Conservation (phyloP, 2,797 vertebrate genomes). For the Brachyrhaphis roseni region DNA sequence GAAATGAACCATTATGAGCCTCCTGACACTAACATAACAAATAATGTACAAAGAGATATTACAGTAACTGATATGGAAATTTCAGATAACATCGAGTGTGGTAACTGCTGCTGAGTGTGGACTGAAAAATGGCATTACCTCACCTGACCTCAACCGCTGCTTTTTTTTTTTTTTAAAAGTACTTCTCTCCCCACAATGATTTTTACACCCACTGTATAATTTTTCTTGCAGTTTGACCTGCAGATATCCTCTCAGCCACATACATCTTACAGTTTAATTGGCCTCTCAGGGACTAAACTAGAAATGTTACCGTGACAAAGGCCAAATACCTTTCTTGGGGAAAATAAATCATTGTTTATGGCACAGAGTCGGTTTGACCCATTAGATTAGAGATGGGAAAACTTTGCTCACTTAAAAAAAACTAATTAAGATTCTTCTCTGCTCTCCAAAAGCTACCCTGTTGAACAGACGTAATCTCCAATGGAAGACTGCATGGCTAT, state of each 20-base stretch:
- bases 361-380: constrained; percentile 22
- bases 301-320: constrained; percentile 56
- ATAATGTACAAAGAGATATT: neutral
- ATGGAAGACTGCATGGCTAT: constrained; percentile 14
- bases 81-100: neutral
- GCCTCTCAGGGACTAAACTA: constrained; percentile 51
- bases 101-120: neutral
- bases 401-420: constrained; percentile 29
- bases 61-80: neutral
- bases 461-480: constrained; percentile 5
- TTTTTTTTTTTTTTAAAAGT: constrained; percentile 1
- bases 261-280: constrained; percentile 66
- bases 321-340: constrained; percentile 40
- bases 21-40: neutral
- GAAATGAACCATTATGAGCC: constrained; percentile 21
- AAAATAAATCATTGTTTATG: constrained; percentile 7
- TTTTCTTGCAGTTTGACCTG: constrained; percentile 19
- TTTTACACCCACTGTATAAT: constrained; percentile 17
- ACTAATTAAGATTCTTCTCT: constrained; percentile 29
- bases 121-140: constrained; percentile 9
- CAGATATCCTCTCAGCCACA: constrained; percentile 23
- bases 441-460: constrained; percentile 17
- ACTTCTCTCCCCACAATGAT: constrained; percentile 20
- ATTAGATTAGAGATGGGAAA: constrained; percentile 12
- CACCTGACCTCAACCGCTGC: constrained; percentile 4